These are phyloP conservation scores for Sebastiscus tertius DNA, from an alignment of 2,797 vertebrate genomes.

Conservation along the genomic window DNA sequence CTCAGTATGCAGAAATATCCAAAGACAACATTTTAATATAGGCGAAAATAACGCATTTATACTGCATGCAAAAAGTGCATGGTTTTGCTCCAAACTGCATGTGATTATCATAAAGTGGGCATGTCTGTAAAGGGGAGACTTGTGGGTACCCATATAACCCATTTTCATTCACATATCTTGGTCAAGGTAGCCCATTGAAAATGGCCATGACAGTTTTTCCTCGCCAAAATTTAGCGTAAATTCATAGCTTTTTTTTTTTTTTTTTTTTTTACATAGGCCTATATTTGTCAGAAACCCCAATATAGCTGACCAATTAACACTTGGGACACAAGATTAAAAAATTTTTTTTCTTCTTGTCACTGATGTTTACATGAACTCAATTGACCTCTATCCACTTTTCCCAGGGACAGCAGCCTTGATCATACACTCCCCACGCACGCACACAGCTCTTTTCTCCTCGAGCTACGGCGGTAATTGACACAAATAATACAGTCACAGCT, in stretches of 20 bases:
- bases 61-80: no score
- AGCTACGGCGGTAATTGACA: slow-evolving; percentile 5
- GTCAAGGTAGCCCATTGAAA: no score
- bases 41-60: no score
- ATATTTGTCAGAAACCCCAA: not conserved
- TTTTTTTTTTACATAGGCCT: not conserved
- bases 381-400: not conserved
- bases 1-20: no score
- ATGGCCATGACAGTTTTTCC: no score
- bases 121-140: no score
- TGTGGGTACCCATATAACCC: no score
- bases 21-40: no score
- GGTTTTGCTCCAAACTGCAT: no score
- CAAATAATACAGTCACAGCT: slow-evolving; percentile 14
- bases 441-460: not conserved
- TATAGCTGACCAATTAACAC: not conserved
- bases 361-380: not conserved
- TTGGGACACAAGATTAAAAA: not conserved
- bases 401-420: not conserved
- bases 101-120: no score
- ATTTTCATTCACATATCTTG: no score
- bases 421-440: not conserved
- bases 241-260: not conserved
- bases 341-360: not conserved
- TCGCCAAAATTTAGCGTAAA: no score